phyloP scores from a whole-genome alignment of 2,797 vertebrate genomes.

The Allobates femoralis region DNA sequence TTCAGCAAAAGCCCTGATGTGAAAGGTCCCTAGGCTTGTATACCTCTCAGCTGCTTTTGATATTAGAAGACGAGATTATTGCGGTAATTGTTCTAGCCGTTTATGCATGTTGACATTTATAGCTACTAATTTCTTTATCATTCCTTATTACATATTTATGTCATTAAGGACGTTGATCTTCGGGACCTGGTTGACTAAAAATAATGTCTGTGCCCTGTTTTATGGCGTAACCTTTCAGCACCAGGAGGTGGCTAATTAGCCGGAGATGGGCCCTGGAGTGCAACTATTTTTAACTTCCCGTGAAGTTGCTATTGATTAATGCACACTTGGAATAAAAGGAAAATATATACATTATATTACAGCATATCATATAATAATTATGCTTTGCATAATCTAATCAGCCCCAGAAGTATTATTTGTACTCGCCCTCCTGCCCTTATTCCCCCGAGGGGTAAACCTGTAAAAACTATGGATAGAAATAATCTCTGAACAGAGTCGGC shows the following conservation, averaged over 20 bases:
- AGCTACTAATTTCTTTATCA: conserved; percentile 8
- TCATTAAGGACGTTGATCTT: conserved; percentile 10
- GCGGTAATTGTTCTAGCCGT: conserved; percentile 2
- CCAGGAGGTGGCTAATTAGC: conserved; percentile 50
- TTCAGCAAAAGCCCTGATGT: too few relatives aligned
- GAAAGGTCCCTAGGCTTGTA: too few relatives aligned
- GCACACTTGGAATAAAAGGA: background rate
- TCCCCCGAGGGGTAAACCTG: too few relatives aligned
- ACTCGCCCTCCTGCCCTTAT: background rate
- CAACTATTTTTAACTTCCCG: conserved; percentile 37
- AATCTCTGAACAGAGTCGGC: background rate
- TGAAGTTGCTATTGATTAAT: conserved; percentile 49
- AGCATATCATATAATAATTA: conserved; percentile 15
- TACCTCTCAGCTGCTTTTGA: background rate
- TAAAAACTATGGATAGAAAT: background rate
- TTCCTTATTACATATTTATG: conserved; percentile 17
- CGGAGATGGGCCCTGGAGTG: conserved; percentile 23
- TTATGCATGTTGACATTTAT: conserved; percentile 27
- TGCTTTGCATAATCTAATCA: conserved; percentile 3
- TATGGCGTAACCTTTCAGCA: conserved; percentile 51
- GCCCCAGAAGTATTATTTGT: background rate
- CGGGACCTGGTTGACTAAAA: conserved; percentile 22
- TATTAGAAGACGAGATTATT: background rate
- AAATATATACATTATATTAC: background rate
- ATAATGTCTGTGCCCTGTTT: conserved; percentile 49